These are phyloP conservation scores for Clinocottus analis DNA, from an alignment of 2,113 vertebrate species.

Conservation along the genomic window DNA sequence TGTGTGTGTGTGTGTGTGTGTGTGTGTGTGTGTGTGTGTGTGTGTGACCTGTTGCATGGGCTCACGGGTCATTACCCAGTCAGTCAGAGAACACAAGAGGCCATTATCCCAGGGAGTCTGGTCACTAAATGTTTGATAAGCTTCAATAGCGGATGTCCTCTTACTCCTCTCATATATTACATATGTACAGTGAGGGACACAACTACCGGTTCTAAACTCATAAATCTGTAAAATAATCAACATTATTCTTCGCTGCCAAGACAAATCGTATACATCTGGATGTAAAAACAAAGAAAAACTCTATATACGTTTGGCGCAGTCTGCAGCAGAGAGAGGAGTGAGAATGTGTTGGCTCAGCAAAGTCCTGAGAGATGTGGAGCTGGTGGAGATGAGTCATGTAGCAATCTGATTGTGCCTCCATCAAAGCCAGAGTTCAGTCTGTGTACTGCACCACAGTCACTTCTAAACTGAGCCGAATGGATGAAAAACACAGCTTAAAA, in stretches of 20 bases:
- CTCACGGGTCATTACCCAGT: slow-evolving; percentile 62
- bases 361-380: slow-evolving; percentile 20
- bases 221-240: neutral
- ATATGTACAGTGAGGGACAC: neutral
- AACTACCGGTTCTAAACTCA: neutral
- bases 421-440: slow-evolving; percentile 20
- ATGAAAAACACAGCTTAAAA: neutral
- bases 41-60: slow-evolving; percentile 18
- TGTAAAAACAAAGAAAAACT: neutral
- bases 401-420: slow-evolving; percentile 29
- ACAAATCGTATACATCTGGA: neutral
- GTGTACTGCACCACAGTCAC: too few species aligned
- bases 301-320: neutral
- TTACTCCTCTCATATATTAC: slow-evolving; percentile 40
- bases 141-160: slow-evolving; percentile 54
- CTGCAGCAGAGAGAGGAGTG: slow-evolving; percentile 5
- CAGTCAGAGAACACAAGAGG: slow-evolving; percentile 60
- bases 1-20: slow-evolving; percentile 17
- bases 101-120: slow-evolving; percentile 58
- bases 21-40: slow-evolving; percentile 16
- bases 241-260: neutral
- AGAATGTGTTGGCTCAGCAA: slow-evolving; percentile 26
- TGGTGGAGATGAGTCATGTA: slow-evolving; percentile 38
- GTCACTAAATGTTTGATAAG: slow-evolving; percentile 72
- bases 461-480: neutral